Evolutionary conservation across 2,888 invertebrate genomes (phyloP), one percentile per base, ranked within the genome.

Genomic region (Noctuana brunneofusca): DNA sequence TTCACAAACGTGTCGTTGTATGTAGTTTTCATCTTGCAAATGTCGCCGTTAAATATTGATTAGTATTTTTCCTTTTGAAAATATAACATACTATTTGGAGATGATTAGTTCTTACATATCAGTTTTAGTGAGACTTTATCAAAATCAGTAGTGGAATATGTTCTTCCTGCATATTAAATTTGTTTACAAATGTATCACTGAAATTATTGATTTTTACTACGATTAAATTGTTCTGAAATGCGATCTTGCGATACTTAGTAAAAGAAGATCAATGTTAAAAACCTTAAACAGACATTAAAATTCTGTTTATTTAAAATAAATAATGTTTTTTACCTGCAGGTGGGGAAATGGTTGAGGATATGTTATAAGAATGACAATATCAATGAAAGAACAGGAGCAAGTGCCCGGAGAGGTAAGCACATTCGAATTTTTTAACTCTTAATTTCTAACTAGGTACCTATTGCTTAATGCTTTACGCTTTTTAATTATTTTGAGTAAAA

Each of bases 321-420:
- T 30, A 12, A 20, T 53, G 11, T 3, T 53, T 9, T 6, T 8
- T 27, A 24, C 11, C 56, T 64, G 53, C 46, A 72, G 69, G 64
- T 64, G 75, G 72, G 81, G 89, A 80, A 83, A 90, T 91, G 90
- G 79, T 77, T 86, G 80, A 76, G 78, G 77, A 77, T 76, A 84
- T 83, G 75, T 75, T 80, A 69, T 85, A 84, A 89, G 86, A 89
- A 91, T 91, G 91, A 91, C 89, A 76, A 89, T 91, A 84, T 85
- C 91, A 78, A 90, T 89, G 89, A 91, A 89, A 81, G 91, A 91
- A 83, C 89, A 89, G 85, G 90, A 90, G 66, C 86, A 83, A 70
- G 81, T 87, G 83, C 88, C 89, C 69, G 89, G 88, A 89, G 90
- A 89, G 84, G 91, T 89, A 73, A 83, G 81, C 57, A 64, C 35